A percentile compares a stretch with the other conserved stretches of the same genome.
These are phyloP conservation scores for Glyptemys insculpta DNA, from an alignment of 2,797 vertebrate genomes.

Conservation along the genomic window DNA sequence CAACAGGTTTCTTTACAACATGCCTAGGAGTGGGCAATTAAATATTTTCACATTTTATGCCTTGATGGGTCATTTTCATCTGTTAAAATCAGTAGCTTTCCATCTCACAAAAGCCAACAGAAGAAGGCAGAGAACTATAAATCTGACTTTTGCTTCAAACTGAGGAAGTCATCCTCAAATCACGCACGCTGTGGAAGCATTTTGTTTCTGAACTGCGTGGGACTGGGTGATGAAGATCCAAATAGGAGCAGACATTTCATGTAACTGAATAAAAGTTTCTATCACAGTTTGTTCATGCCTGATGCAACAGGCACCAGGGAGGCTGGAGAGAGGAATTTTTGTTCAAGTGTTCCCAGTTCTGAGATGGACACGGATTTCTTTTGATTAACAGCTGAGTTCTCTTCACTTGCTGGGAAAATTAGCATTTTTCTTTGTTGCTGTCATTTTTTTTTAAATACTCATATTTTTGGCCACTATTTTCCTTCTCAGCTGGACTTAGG, in stretches of 20 bases:
- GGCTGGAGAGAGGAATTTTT: conserved; percentile 57
- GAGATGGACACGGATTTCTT: conserved; percentile 43
- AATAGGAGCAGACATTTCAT: conserved; percentile 30
- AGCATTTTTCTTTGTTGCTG: conserved; percentile 46
- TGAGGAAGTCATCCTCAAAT: conserved; percentile 45
- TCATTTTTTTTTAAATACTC: conserved; percentile 44
- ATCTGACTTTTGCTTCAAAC: background rate
- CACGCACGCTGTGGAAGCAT: conserved; percentile 53
- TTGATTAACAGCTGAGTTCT: conserved; percentile 58
- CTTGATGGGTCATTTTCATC: conserved; percentile 45
- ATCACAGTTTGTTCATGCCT: conserved; percentile 34
- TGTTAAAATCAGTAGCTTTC: conserved; percentile 7
- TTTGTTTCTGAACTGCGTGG: background rate
- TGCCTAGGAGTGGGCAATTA: conserved; percentile 76
- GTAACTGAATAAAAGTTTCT: background rate
- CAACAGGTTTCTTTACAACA: conserved; percentile 85
- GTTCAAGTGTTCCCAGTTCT: conserved; percentile 54
- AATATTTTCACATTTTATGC: conserved; percentile 65
- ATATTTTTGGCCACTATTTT: conserved; percentile 65
- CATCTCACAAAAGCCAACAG: conserved; percentile 5
- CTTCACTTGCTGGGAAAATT: conserved; percentile 53
- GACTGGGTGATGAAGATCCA: conserved; percentile 39
- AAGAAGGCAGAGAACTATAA: accelerated
- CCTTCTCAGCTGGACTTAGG: conserved; percentile 44
- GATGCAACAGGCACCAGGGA: conserved; percentile 26